These are phyloP conservation scores for Anarsia innoxiella DNA, from an alignment of 2,888 invertebrate species.

Conservation along the genomic window DNA sequence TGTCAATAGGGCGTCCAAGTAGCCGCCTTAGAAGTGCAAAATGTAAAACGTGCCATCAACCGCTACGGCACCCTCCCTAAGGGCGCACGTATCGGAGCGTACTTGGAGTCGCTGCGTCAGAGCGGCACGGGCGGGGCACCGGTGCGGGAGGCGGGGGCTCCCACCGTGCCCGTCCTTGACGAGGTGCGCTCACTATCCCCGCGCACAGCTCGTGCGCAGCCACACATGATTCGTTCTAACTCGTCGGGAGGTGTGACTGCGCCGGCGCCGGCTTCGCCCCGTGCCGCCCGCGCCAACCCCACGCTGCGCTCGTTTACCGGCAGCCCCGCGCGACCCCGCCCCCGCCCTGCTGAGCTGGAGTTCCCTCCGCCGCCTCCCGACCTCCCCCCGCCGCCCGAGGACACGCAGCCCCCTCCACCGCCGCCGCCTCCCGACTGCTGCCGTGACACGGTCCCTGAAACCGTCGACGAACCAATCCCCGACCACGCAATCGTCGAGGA, in stretches of 20 bases:
- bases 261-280: constrained; percentile 53
- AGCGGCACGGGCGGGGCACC: constrained; percentile 65
- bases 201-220: constrained; percentile 79
- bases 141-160: constrained; percentile 60
- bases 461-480: constrained; percentile 71
- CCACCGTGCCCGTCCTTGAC: constrained; percentile 50
- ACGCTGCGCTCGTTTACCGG: constrained; percentile 34
- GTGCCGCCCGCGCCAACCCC: constrained; percentile 37
- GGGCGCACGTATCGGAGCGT: constrained; percentile 96
- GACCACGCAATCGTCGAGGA: constrained; percentile 70
- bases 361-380: constrained; percentile 91
- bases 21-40: constrained; percentile 95
- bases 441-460: constrained; percentile 82
- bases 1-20: constrained; percentile 79
- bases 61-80: constrained; percentile 98
- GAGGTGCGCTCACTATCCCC: constrained; percentile 77
- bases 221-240: constrained; percentile 93
- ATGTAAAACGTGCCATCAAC: constrained; percentile 95
- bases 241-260: constrained; percentile 87
- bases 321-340: constrained; percentile 76
- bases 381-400: constrained; percentile 85
- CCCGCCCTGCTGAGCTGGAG: constrained; percentile 86
- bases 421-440: constrained; percentile 64
- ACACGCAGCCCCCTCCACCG: constrained; percentile 60
- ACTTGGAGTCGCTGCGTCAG: constrained; percentile 93